Base-by-base conservation (phyloP, 2,113 vertebrate genomes). In the Paramormyrops kingsleyae region DNA sequence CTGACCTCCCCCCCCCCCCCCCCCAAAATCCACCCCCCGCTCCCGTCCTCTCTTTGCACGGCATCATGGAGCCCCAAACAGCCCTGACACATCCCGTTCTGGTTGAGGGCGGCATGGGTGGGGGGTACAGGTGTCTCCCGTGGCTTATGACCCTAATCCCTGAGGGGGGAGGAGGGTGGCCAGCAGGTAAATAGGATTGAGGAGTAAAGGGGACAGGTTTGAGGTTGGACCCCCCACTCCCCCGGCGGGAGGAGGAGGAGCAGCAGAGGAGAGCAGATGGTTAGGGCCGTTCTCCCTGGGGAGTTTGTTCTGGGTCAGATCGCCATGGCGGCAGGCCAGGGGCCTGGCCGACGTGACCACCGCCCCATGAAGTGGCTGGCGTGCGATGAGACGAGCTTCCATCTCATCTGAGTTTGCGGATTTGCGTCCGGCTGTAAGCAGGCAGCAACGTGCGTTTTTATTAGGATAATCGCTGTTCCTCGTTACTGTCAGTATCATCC, bases 211-310 rank as follows among this genome's bases (percentile, higher is more conserved):
- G 39, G 7, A 42, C 39, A 19, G 19, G 15, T 47, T 24, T 84
- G 35, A 19, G 83, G 44, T 4, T 47, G 21, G 13, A 56, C 46
- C 39, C 2, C 31, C 83, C 83, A 5, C 17, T 53, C 52, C 4
- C 17, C 77, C 17, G 4, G 13, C 44, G 21, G 47, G 15, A 27
- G n/a, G 27, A 27, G 12, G 27, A 53, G 84, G 46, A 86, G 46
- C 12, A 70, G 46, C 46, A 19, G 15, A 53, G n/a, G n/a, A 87
- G 85, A 87, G 24, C 85, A 87, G 85, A 87, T 87, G 85, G 85
- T 8, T 3, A 35, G 31, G n/a, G 27, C 85, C 10, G 8, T n/a
- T 35, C n/a, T 87, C 44, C 15, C 47, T 17, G 12, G 49, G 47
- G 27, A 53, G 19, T 87, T 77, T 31, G 85, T 53, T 53, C 50